A percentile compares a stretch with the other conserved stretches of the same genome.
Evolutionary conservation across 2,113 vertebrate species (phyloP).

Genomic region (Phaethornis superciliosus): DNA sequence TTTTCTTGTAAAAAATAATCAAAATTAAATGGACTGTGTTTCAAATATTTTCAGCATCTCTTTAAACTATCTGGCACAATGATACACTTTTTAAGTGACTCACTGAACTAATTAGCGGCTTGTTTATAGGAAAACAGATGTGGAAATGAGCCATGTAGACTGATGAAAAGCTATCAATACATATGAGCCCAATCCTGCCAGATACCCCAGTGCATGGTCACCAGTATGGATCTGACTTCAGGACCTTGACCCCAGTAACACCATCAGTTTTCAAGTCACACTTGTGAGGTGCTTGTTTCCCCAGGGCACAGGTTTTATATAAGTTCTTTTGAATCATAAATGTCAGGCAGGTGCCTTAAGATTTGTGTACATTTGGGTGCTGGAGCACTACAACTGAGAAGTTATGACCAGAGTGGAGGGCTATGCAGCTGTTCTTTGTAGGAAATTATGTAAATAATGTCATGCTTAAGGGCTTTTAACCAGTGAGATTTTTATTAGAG

Average conservation of each 20-base stretch:
- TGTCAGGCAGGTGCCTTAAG: constrained; percentile 35
- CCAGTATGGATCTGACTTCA: neutral
- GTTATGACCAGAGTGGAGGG: constrained; percentile 18
- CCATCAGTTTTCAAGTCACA: neutral
- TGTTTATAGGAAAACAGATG: constrained; percentile 66
- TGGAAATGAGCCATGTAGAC: constrained; percentile 49
- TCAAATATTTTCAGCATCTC: constrained; percentile 30
- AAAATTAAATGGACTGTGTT: neutral
- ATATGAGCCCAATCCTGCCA: neutral
- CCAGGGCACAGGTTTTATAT: neutral
- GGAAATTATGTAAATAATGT: constrained; percentile 69
- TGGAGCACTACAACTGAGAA: constrained; percentile 29
- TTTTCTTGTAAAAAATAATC: constrained; percentile 23
- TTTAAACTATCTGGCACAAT: constrained; percentile 53
- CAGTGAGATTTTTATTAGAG: constrained; percentile 63
- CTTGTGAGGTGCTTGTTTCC: neutral
- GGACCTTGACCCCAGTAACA: neutral
- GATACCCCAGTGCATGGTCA: neutral
- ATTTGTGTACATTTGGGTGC: constrained; percentile 67
- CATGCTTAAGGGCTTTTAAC: constrained; percentile 67
- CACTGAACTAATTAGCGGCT: constrained; percentile 57
- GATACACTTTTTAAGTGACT: constrained; percentile 44
- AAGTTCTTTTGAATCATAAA: constrained; percentile 44
- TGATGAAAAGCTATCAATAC: constrained; percentile 59
- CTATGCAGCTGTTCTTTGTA: constrained; percentile 65